Percentiles rank a stretch among this genome's conserved stretches.
phyloP scores from a whole-genome alignment of 1,140 invertebrate genomes.

The Papilio dardanus region DNA sequence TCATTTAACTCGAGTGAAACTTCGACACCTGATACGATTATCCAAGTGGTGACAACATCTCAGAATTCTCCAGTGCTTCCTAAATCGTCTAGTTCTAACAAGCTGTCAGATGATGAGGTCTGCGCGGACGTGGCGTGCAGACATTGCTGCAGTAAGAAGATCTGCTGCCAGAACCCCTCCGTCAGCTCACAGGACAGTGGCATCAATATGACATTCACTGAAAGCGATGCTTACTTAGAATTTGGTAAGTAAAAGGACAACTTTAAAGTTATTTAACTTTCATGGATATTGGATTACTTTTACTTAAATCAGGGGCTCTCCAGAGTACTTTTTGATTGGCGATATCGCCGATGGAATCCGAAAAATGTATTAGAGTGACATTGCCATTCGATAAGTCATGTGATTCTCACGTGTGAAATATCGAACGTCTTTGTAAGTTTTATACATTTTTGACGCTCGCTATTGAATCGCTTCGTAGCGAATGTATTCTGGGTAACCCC shows the following conservation, averaged over 20 bases:
- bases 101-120: conserved; percentile 81
- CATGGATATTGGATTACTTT: too few relatives aligned
- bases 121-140: conserved; percentile 71
- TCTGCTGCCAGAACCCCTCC: conserved; percentile 85
- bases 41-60: conserved; percentile 73
- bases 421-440: too few relatives aligned
- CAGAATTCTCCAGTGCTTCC: conserved; percentile 71
- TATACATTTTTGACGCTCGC: too few relatives aligned
- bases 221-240: conserved; percentile 83
- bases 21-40: conserved; percentile 80
- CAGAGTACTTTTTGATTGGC: too few relatives aligned
- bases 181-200: conserved; percentile 90
- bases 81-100: conserved; percentile 79
- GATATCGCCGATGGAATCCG: too few relatives aligned
- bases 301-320: too few relatives aligned
- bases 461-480: too few relatives aligned
- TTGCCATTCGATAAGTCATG: too few relatives aligned
- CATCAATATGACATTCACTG: conserved; percentile 88
- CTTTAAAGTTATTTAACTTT: neutral
- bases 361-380: too few relatives aligned
- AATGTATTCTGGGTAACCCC: too few relatives aligned
- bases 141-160: conserved; percentile 82
- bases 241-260: conserved; percentile 62
- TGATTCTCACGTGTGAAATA: too few relatives aligned
- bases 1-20: conserved; percentile 81